Conservation (phyloP, 2,113 vertebrate species). For the Cephalophus harveyi region DNA sequence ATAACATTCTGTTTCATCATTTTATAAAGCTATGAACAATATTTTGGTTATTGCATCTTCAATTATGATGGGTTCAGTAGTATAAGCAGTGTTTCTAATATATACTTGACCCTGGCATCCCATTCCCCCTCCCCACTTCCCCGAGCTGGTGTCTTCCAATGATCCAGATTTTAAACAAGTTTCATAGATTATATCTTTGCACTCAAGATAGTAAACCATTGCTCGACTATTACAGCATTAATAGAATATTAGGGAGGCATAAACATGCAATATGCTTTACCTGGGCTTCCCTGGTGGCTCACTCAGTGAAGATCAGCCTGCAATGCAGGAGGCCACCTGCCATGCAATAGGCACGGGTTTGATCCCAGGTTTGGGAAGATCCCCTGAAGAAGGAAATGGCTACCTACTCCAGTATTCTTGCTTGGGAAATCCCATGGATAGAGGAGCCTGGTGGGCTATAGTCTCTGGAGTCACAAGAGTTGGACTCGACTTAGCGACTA, state of each 20-base stretch:
- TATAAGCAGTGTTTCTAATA: not conserved
- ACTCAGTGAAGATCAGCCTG: not conserved
- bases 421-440: not conserved
- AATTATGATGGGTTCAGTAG: not conserved
- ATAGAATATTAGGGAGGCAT: not conserved
- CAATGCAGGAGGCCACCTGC: not conserved
- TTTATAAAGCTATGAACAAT: not conserved
- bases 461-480: not conserved
- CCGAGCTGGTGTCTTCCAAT: not conserved
- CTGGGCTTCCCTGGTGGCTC: not conserved
- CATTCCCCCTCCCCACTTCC: not conserved
- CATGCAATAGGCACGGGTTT: not conserved
- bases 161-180: not conserved
- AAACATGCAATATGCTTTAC: not conserved
- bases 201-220: not conserved
- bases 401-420: not conserved
- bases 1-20: not conserved
- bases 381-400: not conserved
- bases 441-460: not conserved
- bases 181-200: not conserved
- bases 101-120: not conserved
- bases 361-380: fast-evolving
- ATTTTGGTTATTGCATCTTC: not conserved
- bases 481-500: not conserved
- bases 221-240: not conserved